These are phyloP conservation scores for Acrocephalus scirpaceus DNA, from an alignment of 2,797 vertebrate species.

Conservation along the genomic window DNA sequence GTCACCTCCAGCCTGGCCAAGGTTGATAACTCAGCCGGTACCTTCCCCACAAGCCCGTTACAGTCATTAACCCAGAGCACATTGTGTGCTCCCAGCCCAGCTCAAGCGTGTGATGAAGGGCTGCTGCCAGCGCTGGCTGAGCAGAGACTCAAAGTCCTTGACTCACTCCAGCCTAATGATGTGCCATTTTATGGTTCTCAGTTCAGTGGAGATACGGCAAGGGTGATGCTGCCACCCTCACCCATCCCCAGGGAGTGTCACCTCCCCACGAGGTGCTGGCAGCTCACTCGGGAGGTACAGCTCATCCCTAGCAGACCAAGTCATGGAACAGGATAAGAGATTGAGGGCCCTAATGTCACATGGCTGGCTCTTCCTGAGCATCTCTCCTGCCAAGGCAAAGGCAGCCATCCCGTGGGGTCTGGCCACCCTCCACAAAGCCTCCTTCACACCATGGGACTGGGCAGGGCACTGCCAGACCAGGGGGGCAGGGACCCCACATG, in stretches of 20 bases:
- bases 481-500: rapidly evolving
- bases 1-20: neutral
- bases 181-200: neutral
- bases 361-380: rapidly evolving
- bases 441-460: rapidly evolving
- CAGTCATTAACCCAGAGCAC: neutral
- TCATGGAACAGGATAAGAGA: rapidly evolving
- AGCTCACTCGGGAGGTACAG: rapidly evolving
- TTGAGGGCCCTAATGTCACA: neutral
- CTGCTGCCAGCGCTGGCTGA: rapidly evolving
- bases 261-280: rapidly evolving
- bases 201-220: rapidly evolving
- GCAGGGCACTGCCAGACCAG: neutral
- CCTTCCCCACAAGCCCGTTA: neutral
- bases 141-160: neutral
- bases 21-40: neutral
- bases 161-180: neutral
- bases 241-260: neutral
- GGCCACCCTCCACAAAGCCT: neutral
- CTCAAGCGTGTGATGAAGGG: neutral
- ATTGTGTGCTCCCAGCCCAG: neutral
- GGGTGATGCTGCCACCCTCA: neutral
- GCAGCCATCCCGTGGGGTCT: rapidly evolving
- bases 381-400: neutral
- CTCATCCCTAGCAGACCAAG: neutral